Evolutionary conservation across 2,797 vertebrate species (phyloP), one percentile per base, ranked within the genome.

Genomic region (Channa striata): DNA sequence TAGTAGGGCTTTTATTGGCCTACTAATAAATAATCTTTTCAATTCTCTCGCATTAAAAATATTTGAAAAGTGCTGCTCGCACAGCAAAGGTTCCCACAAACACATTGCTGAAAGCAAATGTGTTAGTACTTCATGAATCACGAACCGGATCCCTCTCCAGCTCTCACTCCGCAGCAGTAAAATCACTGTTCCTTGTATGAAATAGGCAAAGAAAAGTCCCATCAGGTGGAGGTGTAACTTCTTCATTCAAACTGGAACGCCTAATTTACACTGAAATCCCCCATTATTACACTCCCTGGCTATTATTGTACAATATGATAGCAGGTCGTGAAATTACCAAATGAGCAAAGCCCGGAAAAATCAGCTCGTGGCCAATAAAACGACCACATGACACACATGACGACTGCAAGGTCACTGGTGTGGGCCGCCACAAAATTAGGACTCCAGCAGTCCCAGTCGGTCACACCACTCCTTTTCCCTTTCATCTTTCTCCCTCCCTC

Each of bases 351-450:
- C 16, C 10, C 19, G 1, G 30, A 4, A 49, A 62, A 65, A 14
- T 68, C 2, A 40, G 57, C 72, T 63, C 1, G 21, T 59, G 60
- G 74, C 83, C 23, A 48, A 44, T 77, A 46, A 82, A 73, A 78
- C 77, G 52, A 81, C 51, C 66, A 70, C 44, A 75, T 49, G 48
- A 81, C 66, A 73, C 68, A 72, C 47, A 74, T 49, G 48, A 81
- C 63, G 71, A 66, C 58, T 11, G 14, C 77, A 74, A 83, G 80
- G 87, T 89, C 74, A 71, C 61, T 58, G 80, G n/a, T 72, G 60
- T 59, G 59, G 44, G 50, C 56, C 51, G 56, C 60, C 46, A 53
- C 25, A 50, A 77, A 79, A 82, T 43, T 21, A 76, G 47, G 50
- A 42, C 65, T 65, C 77, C 59, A 17, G 66, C 71, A 71, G 73